Conservation (phyloP, 2,888 invertebrate genomes). For the Augiades crinisus region DNA sequence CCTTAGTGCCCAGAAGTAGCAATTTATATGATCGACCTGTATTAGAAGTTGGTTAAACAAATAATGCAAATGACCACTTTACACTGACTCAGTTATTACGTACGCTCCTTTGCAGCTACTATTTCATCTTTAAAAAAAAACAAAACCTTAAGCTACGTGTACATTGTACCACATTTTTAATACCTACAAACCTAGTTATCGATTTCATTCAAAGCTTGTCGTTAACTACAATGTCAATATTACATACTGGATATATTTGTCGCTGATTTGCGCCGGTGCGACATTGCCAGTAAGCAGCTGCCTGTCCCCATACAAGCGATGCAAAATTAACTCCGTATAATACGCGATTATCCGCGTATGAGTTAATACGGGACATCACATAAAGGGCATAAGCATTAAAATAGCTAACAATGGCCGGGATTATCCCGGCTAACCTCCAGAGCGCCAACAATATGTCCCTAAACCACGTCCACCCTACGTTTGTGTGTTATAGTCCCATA, state of each 20-base stretch:
- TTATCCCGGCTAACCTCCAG: constrained; percentile 68
- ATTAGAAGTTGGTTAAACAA: too few relatives aligned
- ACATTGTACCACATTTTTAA: too few relatives aligned
- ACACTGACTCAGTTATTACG: too few relatives aligned
- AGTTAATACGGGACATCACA: constrained; percentile 74
- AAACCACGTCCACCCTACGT: constrained; percentile 41
- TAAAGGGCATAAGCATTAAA: constrained; percentile 77
- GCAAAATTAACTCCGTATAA: constrained; percentile 78
- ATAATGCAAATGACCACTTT: too few relatives aligned
- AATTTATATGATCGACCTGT: too few relatives aligned
- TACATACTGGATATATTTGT: constrained; percentile 32
- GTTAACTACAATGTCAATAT: not conserved
- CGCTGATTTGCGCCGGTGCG: constrained; percentile 50
- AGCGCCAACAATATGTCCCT: constrained; percentile 55
- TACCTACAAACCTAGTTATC: not conserved
- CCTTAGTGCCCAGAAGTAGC: too few relatives aligned
- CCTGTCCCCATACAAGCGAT: constrained; percentile 58
- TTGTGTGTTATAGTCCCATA: too few relatives aligned
- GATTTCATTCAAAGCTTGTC: not conserved
- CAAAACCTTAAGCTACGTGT: too few relatives aligned
- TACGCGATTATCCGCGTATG: constrained; percentile 79
- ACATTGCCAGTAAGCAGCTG: constrained; percentile 61
- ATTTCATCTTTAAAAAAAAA: too few relatives aligned
- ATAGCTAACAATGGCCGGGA: constrained; percentile 75
- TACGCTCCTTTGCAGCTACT: too few relatives aligned